Percentiles rank a stretch among this genome's conserved stretches.
Conservation (phyloP, 2,113 vertebrate genomes). For the Salvelinus namaycush region DNA sequence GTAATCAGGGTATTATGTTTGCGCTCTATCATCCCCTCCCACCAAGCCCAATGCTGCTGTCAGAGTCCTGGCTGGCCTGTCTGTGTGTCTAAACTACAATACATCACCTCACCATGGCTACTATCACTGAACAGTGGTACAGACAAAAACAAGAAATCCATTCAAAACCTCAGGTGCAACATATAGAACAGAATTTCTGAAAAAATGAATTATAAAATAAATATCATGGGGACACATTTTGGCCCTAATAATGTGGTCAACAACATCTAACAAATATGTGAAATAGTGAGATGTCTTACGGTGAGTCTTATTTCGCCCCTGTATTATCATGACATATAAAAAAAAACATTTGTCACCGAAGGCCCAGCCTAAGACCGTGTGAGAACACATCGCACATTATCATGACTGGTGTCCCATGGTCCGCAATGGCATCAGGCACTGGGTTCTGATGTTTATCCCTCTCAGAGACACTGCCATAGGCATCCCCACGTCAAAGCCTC, state of each 20-base stretch:
- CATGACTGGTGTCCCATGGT: slow-evolving; percentile 55
- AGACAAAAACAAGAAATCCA: not conserved
- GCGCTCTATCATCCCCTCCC: slow-evolving; percentile 73
- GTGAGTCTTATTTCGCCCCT: not conserved
- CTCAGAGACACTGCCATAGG: slow-evolving; percentile 1
- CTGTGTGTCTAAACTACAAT: slow-evolving; percentile 49
- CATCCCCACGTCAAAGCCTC: slow-evolving; percentile 66
- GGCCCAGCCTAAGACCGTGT: slow-evolving; percentile 55
- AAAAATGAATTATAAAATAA: too few species aligned
- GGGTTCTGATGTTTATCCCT: slow-evolving; percentile 58
- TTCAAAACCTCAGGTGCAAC: not conserved
- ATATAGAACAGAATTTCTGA: not conserved
- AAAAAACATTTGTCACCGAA: slow-evolving; percentile 47
- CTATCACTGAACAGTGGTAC: not conserved
- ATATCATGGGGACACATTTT: too few species aligned
- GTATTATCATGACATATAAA: not conserved
- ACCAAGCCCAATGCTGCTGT: slow-evolving; percentile 64
- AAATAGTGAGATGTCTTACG: too few species aligned
- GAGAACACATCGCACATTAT: slow-evolving; percentile 73
- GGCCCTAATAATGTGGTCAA: too few species aligned
- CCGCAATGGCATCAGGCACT: slow-evolving; percentile 61
- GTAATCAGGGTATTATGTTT: slow-evolving; percentile 79
- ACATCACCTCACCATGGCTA: slow-evolving; percentile 2
- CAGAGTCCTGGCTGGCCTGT: slow-evolving; percentile 58
- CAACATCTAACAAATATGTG: not conserved